Evolutionary conservation across 1,140 invertebrate genomes (phyloP).

Genomic region (Drosophila carrolli): DNA sequence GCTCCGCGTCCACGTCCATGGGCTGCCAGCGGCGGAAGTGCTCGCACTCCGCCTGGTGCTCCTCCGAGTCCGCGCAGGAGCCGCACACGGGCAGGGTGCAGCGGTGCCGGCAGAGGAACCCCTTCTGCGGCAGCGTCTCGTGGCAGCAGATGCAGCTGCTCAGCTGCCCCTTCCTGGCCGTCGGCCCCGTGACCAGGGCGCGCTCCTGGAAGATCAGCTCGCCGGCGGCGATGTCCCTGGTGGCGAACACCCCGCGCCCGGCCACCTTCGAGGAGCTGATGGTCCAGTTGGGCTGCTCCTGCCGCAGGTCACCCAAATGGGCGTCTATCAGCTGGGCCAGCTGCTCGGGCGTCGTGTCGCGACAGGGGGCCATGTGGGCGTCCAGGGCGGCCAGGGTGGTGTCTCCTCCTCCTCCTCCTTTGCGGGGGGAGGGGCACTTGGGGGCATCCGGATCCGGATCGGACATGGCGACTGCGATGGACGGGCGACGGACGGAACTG

Average conservation of each 20-base stretch:
- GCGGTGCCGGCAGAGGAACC: slow-evolving; percentile 85
- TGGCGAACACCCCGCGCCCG: slow-evolving; percentile 88
- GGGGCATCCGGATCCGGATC: not conserved
- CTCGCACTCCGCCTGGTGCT: slow-evolving; percentile 87
- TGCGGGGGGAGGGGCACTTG: not conserved
- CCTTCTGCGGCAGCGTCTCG: slow-evolving; percentile 76
- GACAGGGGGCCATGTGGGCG: slow-evolving; percentile 69
- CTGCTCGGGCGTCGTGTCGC: slow-evolving; percentile 73
- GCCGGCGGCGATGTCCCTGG: slow-evolving; percentile 87
- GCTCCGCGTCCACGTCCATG: slow-evolving; percentile 74
- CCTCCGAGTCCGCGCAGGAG: slow-evolving; percentile 86
- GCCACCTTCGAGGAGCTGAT: slow-evolving; percentile 66
- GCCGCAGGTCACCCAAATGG: slow-evolving; percentile 74
- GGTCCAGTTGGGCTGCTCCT: slow-evolving; percentile 71
- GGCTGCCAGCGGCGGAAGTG: slow-evolving; percentile 86
- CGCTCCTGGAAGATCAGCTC: slow-evolving; percentile 89
- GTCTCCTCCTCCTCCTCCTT: slow-evolving; percentile 12
- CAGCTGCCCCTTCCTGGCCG: slow-evolving; percentile 75
- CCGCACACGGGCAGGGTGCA: slow-evolving; percentile 84
- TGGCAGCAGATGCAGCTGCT: slow-evolving; percentile 81
- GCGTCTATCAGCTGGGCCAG: slow-evolving; percentile 75
- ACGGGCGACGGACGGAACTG: slow-evolving; percentile 6
- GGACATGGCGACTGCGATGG: slow-evolving; percentile 1
- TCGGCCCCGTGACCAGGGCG: slow-evolving; percentile 88
- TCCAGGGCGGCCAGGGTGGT: slow-evolving; percentile 61